phyloP scores from a whole-genome alignment of 1,140 invertebrate species.

The Augochlora pura region DNA sequence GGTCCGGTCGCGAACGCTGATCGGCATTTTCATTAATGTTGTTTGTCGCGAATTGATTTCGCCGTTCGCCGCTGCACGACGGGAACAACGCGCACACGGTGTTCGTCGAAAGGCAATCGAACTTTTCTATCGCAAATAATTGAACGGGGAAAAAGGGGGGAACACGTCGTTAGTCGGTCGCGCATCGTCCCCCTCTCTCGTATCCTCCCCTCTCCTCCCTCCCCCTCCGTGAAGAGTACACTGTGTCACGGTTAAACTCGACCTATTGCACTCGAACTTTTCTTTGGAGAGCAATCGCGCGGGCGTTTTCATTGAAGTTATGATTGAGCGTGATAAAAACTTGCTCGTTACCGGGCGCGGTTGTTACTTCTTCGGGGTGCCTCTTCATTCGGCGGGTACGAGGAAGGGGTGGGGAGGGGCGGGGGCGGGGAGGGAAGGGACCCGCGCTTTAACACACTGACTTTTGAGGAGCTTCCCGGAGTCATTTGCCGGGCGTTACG shows the following conservation, averaged over 20 bases:
- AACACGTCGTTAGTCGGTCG: not conserved
- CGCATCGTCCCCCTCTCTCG: not conserved
- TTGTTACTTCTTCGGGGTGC: not conserved
- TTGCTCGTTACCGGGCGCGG: conserved; percentile 27
- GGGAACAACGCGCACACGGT: not conserved
- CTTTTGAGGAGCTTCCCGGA: not conserved
- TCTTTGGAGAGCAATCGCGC: conserved; percentile 22
- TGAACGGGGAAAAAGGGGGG: not conserved
- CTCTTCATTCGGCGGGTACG: conserved; percentile 9
- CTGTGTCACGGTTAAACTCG: conserved; percentile 13
- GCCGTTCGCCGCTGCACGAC: not conserved
- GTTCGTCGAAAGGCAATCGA: not conserved
- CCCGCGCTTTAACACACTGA: conserved; percentile 21
- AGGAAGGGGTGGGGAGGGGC: too few relatives aligned
- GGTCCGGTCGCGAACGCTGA: not conserved
- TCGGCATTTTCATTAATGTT: not conserved
- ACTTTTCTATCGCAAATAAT: not conserved
- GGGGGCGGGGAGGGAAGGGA: too few relatives aligned
- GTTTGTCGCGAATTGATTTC: not conserved
- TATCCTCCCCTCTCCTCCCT: too few relatives aligned
- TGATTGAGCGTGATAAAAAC: conserved; percentile 37
- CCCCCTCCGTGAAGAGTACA: not conserved
- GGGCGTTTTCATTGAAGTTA: conserved; percentile 29
- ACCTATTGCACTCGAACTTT: conserved; percentile 24
- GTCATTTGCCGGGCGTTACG: not conserved